Percentiles rank a stretch among this genome's conserved stretches.
Evolutionary conservation across 2,797 vertebrate species (phyloP).

Genomic region (Pogonophryne albipinna): DNA sequence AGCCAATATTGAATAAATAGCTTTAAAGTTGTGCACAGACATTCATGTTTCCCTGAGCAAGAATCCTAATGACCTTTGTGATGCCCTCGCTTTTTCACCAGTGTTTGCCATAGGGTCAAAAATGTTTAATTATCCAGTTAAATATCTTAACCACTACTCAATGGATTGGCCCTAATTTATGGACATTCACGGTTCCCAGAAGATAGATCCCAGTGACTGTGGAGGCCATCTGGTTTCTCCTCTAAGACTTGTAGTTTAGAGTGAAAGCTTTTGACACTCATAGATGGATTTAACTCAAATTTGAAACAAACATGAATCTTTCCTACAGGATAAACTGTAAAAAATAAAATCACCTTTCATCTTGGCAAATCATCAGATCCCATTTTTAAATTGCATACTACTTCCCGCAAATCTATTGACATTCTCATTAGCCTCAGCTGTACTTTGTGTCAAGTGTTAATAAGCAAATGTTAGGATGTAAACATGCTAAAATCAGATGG

Average conservation of each 20-base stretch:
- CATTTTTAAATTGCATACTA: not conserved
- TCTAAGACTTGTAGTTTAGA: too few relatives aligned
- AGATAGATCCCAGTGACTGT: too few relatives aligned
- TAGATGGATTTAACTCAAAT: too few relatives aligned
- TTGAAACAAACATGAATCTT: too few relatives aligned
- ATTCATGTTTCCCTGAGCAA: not conserved
- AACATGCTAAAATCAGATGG: not conserved
- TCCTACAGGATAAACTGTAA: too few relatives aligned
- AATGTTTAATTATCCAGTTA: too few relatives aligned
- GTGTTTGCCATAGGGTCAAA: not conserved
- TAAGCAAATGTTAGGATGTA: not conserved
- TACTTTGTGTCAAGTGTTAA: not conserved
- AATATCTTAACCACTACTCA: not conserved
- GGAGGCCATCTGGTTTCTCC: too few relatives aligned
- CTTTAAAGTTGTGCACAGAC: not conserved
- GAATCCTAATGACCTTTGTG: not conserved
- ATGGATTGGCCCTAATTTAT: not conserved
- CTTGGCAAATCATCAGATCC: too few relatives aligned
- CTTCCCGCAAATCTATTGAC: not conserved
- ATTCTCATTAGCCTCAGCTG: not conserved
- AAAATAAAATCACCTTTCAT: too few relatives aligned
- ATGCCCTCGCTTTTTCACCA: not conserved
- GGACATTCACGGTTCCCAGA: too few relatives aligned
- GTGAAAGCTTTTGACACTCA: too few relatives aligned
- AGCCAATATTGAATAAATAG: not conserved